Base-by-base conservation (phyloP, 2,888 invertebrate genomes). In the Nysson spinosus region DNA sequence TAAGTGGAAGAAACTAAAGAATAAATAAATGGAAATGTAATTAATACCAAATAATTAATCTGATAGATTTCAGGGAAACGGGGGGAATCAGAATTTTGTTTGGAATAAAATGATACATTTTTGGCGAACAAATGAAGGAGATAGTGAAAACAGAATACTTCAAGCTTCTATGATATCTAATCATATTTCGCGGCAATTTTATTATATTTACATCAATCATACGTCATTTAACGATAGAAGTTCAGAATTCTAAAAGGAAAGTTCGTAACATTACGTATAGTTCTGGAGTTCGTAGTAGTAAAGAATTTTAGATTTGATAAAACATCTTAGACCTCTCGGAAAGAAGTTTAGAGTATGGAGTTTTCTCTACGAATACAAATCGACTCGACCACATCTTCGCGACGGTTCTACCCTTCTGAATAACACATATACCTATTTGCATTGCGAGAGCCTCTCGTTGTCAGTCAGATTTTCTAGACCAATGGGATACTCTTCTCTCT, bases 301-400 rank as follows among this genome's bases (percentile, higher is more conserved):
- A 58, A 42, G 56, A 47, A 72, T 60, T 50, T 39, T 37, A 35
- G 52, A 69, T 69, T 58, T 58, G 55, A 66, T 44, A 51, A 37
- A 55, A 40, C 37, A 40, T 47, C 14, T 28, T 39, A 34, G 61
- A 69, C 60, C 54, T 56, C 52, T 50, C 49, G 19, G 42, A 43
- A 17, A 3, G 32, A 44, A 64, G 47, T 60, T 54, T 39, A 40
- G 54, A 35, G 50, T 11, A 54, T 40, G 37, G 50, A 62, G 62
- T 58, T 64, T 72, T 49, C 63, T 30, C 46, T 43, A 39, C 40
- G 75, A 74, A 74, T 75, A 74, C 72, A 72, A 74, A 72, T 74
- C 61, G 74, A 47, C 57, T 30, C 58, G 58, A 58, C 58, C 72
- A 47, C 56, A 26, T 39, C 32, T 37, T 42, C 47, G 39, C 51